Percentiles rank a stretch among this genome's conserved stretches.
These are phyloP conservation scores for Danio tinwini DNA, from an alignment of 2,797 vertebrate species.

Conservation along the genomic window DNA sequence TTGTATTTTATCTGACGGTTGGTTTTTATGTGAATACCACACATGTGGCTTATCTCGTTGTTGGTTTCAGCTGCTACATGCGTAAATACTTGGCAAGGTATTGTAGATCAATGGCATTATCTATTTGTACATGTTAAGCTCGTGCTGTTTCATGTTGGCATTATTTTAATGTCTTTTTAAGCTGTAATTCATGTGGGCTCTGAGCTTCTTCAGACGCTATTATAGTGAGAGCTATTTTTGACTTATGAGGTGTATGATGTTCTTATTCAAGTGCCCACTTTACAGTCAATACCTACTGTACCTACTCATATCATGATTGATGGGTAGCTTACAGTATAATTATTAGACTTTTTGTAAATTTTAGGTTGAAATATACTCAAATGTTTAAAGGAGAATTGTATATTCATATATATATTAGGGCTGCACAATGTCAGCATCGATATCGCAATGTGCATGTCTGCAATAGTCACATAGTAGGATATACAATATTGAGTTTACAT, in stretches of 20 bases:
- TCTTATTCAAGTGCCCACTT: neutral
- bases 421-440: no score
- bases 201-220: neutral
- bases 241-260: neutral
- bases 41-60: neutral
- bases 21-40: neutral
- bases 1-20: neutral
- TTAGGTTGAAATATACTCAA: neutral
- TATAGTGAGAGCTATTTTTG: neutral
- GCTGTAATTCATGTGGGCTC: neutral
- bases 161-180: slow-evolving; percentile 1
- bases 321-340: neutral
- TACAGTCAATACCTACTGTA: neutral
- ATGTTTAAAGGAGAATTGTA: neutral
- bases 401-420: neutral
- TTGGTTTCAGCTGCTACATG: slow-evolving; percentile 18
- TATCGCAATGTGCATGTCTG: no score
- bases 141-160: neutral
- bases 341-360: neutral
- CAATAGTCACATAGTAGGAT: no score
- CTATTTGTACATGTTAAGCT: slow-evolving; percentile 14
- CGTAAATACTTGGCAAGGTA: neutral
- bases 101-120: slow-evolving; percentile 27
- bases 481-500: no score
- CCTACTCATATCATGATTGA: neutral